phyloP scores from a whole-genome alignment of 2,888 invertebrate genomes.

The Eulithis prunata region DNA sequence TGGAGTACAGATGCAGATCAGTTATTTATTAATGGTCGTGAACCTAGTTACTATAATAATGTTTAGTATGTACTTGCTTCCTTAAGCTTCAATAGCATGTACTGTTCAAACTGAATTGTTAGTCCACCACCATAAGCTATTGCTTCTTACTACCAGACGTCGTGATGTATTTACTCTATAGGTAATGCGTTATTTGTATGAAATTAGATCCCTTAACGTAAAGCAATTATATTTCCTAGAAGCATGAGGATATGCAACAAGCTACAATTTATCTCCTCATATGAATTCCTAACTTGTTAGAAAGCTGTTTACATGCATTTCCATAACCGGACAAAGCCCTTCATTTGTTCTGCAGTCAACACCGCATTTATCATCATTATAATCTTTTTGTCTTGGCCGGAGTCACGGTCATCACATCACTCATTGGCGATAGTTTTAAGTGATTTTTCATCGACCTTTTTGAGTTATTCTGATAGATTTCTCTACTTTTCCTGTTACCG shows the following conservation, averaged over 20 bases:
- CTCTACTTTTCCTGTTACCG: too few species aligned
- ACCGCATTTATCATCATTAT: conserved; percentile 32
- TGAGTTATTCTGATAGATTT: background rate
- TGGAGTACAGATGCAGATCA: background rate
- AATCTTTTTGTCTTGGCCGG: conserved; percentile 33
- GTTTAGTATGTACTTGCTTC: background rate
- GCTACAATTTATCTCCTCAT: conserved; percentile 32
- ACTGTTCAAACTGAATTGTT: background rate
- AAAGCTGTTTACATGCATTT: conserved; percentile 41
- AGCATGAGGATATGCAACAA: conserved; percentile 16
- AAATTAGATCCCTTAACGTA: background rate
- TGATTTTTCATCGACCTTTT: background rate
- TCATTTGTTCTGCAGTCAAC: conserved; percentile 34
- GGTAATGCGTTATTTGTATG: too few species aligned
- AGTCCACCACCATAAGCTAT: background rate
- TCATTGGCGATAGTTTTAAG: conserved; percentile 17
- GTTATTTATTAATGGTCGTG: background rate
- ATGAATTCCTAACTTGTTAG: conserved; percentile 36
- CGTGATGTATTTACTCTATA: too few species aligned
- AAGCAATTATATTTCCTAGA: conserved; percentile 10
- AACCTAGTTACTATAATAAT: background rate
- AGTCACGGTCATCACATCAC: conserved; percentile 31
- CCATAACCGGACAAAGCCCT: conserved; percentile 40
- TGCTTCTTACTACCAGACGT: too few species aligned
- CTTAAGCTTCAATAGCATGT: background rate